Evolutionary conservation across 2,888 invertebrate species (phyloP).

Genomic region (Drosophila rubida): DNA sequence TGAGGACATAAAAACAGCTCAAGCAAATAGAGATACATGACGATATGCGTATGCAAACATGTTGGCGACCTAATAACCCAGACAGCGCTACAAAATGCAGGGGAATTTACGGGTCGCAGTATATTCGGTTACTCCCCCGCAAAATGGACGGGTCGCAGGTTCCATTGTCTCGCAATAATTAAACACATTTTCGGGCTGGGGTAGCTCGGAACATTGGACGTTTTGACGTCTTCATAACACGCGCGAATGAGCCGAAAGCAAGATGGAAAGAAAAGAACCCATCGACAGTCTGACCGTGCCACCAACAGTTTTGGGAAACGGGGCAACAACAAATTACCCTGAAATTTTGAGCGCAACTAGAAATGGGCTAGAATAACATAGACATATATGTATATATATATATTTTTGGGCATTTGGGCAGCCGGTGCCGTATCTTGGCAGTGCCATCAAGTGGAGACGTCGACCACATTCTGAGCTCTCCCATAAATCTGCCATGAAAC

Average conservation of each 20-base stretch:
- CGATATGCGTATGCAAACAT: slow-evolving; percentile 45
- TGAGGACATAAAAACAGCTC: slow-evolving; percentile 45
- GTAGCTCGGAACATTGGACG: slow-evolving; percentile 38
- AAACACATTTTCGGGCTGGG: slow-evolving; percentile 11
- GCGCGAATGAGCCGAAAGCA: slow-evolving; percentile 56
- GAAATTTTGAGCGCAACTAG: slow-evolving; percentile 54
- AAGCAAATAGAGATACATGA: slow-evolving; percentile 55
- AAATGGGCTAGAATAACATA: slow-evolving; percentile 9
- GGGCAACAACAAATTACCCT: slow-evolving; percentile 71
- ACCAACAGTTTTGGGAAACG: slow-evolving; percentile 67
- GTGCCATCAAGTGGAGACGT: slow-evolving; percentile 50
- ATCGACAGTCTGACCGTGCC: slow-evolving; percentile 36
- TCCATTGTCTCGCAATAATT: slow-evolving; percentile 35
- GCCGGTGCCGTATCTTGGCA: slow-evolving; percentile 43
- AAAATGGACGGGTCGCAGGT: neutral
- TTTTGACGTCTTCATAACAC: slow-evolving; percentile 77
- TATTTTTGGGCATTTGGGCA: slow-evolving; percentile 1
- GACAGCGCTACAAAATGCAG: slow-evolving; percentile 14
- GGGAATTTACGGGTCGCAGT: slow-evolving; percentile 19
- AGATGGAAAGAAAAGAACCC: slow-evolving; percentile 19
- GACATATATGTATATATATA: neutral
- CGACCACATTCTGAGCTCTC: slow-evolving; percentile 53
- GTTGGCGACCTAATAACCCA: slow-evolving; percentile 38
- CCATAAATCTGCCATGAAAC: slow-evolving; percentile 70
- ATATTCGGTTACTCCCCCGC: neutral